phyloP scores from a whole-genome alignment of 1,140 invertebrate species.

The Drosophila micromelanica region DNA sequence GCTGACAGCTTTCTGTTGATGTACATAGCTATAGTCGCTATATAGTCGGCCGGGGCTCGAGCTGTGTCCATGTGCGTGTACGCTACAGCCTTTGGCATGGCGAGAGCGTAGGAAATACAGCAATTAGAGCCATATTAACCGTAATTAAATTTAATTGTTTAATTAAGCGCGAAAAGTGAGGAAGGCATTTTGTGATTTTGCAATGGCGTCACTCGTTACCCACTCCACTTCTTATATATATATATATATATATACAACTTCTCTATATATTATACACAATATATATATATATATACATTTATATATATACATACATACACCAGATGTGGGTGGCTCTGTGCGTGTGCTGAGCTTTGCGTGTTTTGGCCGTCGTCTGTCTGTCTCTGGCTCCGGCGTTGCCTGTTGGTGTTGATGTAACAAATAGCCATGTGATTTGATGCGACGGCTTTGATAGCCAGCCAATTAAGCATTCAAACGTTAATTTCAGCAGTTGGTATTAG shows the following conservation, averaged over 20 bases:
- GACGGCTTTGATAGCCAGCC: constrained; percentile 76
- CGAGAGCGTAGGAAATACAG: constrained; percentile 82
- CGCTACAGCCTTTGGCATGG: constrained; percentile 36
- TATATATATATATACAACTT: constrained; percentile 31
- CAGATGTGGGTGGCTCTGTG: constrained; percentile 34
- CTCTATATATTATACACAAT: constrained; percentile 18
- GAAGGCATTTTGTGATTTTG: constrained; percentile 80
- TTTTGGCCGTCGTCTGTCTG: constrained; percentile 26
- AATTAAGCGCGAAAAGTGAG: constrained; percentile 84
- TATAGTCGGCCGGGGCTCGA: constrained; percentile 16
- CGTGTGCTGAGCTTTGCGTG: constrained; percentile 34
- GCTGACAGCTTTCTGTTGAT: background rate
- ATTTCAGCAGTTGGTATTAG: constrained; percentile 78
- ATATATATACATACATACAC: background rate
- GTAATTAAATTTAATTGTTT: constrained; percentile 85
- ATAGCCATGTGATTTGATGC: constrained; percentile 81
- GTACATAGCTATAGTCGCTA: constrained; percentile 14
- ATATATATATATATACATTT: background rate
- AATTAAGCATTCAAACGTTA: constrained; percentile 82
- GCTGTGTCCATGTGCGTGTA: constrained; percentile 62
- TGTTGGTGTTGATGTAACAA: constrained; percentile 74
- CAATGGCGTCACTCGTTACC: constrained; percentile 42
- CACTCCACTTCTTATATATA: constrained; percentile 10
- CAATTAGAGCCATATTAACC: constrained; percentile 84
- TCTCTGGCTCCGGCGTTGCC: constrained; percentile 9